Conservation (phyloP, 2,888 invertebrate genomes). For the Stenodema calcarata region DNA sequence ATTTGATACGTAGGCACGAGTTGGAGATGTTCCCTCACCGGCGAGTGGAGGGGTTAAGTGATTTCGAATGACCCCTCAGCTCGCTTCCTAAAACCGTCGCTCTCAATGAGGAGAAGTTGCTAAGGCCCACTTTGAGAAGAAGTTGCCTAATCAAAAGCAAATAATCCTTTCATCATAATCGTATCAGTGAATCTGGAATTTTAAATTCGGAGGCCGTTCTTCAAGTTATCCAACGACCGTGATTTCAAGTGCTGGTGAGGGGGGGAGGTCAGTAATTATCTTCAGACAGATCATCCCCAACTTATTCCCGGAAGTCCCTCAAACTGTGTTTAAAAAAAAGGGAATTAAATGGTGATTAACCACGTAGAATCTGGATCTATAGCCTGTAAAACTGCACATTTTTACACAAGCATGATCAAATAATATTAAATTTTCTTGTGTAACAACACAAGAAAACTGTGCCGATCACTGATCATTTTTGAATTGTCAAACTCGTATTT, state of each 20-base stretch:
- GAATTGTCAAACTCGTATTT: too few species aligned
- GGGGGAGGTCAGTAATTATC: not conserved
- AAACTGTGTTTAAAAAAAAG: too few species aligned
- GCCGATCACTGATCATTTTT: too few species aligned
- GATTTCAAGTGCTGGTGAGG: not conserved
- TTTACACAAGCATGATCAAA: too few species aligned
- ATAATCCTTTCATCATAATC: not conserved
- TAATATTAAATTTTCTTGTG: too few species aligned
- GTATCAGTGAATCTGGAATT: not conserved
- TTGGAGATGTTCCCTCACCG: not conserved
- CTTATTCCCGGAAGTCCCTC: not conserved
- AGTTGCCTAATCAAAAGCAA: not conserved
- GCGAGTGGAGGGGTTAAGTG: not conserved
- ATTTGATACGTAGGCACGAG: not conserved
- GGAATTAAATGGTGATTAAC: too few species aligned
- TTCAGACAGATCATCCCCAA: not conserved
- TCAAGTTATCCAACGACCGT: not conserved
- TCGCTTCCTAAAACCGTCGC: not conserved
- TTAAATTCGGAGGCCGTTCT: not conserved
- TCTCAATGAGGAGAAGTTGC: not conserved
- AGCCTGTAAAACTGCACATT: too few species aligned
- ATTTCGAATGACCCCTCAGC: not conserved
- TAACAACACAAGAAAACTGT: too few species aligned
- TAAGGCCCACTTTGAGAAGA: not conserved
- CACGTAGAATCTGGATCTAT: too few species aligned